These are phyloP conservation scores for Paratrypauchen microcephalus DNA, from an alignment of 2,797 vertebrate species.

Conservation along the genomic window DNA sequence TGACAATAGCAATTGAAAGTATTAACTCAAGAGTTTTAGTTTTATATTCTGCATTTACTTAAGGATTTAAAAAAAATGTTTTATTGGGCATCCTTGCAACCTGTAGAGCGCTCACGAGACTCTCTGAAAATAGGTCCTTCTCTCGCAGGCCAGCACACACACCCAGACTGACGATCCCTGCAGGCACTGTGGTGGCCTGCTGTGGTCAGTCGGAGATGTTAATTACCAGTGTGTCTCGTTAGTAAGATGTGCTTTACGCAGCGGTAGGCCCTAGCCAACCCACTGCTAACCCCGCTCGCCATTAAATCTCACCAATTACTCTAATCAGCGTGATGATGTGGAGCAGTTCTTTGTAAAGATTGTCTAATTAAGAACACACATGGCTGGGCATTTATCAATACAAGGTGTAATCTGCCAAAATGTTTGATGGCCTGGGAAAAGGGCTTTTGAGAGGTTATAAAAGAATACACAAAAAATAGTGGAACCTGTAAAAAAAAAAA, in stretches of 20 bases:
- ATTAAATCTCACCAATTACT: constrained; percentile 79
- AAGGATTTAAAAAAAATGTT: too few species aligned
- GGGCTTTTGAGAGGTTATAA: constrained; percentile 12
- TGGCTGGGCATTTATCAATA: constrained; percentile 50
- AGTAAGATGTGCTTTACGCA: constrained; percentile 74
- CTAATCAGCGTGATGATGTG: constrained; percentile 71
- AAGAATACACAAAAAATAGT: constrained; percentile 13
- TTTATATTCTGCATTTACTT: not conserved
- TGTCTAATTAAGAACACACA: constrained; percentile 70
- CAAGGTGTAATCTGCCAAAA: constrained; percentile 28
- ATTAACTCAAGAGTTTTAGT: not conserved
- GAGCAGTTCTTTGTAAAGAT: constrained; percentile 68
- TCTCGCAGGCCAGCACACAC: constrained; percentile 14
- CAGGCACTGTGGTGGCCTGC: constrained; percentile 48
- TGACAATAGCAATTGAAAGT: not conserved
- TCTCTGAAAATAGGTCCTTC: constrained; percentile 43
- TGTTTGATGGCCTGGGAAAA: not conserved
- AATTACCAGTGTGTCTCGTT: constrained; percentile 73
- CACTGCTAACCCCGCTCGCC: constrained; percentile 65
- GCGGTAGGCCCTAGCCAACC: constrained; percentile 64
- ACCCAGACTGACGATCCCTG: constrained; percentile 46
- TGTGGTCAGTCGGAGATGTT: constrained; percentile 64
- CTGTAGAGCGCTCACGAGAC: constrained; percentile 11
- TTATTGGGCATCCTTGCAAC: constrained; percentile 3
- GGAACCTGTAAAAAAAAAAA: not conserved